Percentiles rank a stretch among this genome's conserved stretches.
phyloP scores from a whole-genome alignment of 1,140 invertebrate genomes.

The Atta cephalotes region DNA sequence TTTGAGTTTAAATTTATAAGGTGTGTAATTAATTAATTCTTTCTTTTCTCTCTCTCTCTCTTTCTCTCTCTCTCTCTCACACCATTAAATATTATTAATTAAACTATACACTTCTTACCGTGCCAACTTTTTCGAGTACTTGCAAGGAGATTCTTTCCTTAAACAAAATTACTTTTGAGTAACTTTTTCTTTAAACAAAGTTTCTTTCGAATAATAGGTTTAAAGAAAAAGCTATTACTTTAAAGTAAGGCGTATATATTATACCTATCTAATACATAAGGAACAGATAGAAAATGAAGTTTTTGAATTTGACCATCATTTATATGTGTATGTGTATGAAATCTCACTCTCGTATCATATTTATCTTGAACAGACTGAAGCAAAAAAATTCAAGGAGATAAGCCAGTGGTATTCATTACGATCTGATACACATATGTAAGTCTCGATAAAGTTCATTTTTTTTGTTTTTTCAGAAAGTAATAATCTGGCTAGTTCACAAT shows the following conservation, averaged over 20 bases:
- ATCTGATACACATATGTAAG: not conserved
- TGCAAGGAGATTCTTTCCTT: too few relatives aligned
- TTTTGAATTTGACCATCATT: too few relatives aligned
- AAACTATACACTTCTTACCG: too few relatives aligned
- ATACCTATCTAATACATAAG: not conserved
- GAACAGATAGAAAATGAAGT: not conserved
- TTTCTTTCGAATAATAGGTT: too few relatives aligned
- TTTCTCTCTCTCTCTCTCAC: too few relatives aligned
- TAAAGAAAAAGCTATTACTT: not conserved
- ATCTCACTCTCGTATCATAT: not conserved
- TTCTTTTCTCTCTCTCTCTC: too few relatives aligned
- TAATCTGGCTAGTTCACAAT: not conserved
- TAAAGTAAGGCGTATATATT: not conserved
- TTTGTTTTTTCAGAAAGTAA: not conserved
- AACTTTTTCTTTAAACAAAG: too few relatives aligned
- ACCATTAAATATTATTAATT: too few relatives aligned
- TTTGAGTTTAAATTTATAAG: too few relatives aligned
- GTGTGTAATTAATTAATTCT: too few relatives aligned
- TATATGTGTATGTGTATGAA: not conserved
- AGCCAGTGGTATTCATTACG: not conserved
- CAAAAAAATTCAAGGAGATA: not conserved
- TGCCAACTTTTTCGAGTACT: too few relatives aligned
- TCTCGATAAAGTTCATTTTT: not conserved
- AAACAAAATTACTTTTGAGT: too few relatives aligned
- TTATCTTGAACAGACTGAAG: not conserved